These are phyloP conservation scores for Halichondria panicea DNA, from an alignment of 37 sponge, comb jelly and placozoan species.

Conservation along the genomic window DNA sequence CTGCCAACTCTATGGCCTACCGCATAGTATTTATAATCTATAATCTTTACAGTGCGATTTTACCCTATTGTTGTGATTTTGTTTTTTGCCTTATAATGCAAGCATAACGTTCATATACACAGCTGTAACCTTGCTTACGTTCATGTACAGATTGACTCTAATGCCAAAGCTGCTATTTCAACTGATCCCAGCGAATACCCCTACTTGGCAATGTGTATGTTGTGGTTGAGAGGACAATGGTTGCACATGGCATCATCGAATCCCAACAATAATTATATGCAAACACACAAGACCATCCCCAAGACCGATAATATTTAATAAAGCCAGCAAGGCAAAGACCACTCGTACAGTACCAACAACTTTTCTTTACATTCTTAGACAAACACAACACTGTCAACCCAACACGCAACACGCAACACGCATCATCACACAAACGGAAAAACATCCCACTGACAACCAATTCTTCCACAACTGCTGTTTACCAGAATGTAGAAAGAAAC, in stretches of 20 bases:
- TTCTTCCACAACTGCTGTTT: not conserved
- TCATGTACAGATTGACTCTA: too few species aligned
- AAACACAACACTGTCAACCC: not conserved
- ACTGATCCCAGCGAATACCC: too few species aligned
- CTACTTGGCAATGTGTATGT: too few species aligned
- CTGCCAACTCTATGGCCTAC: too few species aligned
- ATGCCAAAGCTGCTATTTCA: too few species aligned
- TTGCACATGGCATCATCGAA: not conserved
- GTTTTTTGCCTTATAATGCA: too few species aligned
- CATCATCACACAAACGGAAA: not conserved
- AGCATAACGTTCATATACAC: too few species aligned
- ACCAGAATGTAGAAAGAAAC: not conserved
- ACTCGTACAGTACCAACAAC: not conserved
- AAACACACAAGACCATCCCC: constrained; percentile 4
- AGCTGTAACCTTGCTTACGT: too few species aligned
- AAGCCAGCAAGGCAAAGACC: not conserved
- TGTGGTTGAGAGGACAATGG: too few species aligned
- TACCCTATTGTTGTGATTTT: too few species aligned
- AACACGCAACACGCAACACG: not conserved
- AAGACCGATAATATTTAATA: not conserved
- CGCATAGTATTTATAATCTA: too few species aligned
- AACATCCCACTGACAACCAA: not conserved
- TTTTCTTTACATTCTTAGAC: not conserved
- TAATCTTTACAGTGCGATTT: too few species aligned
- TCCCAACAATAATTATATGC: not conserved